A percentile compares a stretch with the other conserved stretches of the same genome.
phyloP scores from a whole-genome alignment of 1,140 invertebrate genomes.

The Planococcus citri region DNA sequence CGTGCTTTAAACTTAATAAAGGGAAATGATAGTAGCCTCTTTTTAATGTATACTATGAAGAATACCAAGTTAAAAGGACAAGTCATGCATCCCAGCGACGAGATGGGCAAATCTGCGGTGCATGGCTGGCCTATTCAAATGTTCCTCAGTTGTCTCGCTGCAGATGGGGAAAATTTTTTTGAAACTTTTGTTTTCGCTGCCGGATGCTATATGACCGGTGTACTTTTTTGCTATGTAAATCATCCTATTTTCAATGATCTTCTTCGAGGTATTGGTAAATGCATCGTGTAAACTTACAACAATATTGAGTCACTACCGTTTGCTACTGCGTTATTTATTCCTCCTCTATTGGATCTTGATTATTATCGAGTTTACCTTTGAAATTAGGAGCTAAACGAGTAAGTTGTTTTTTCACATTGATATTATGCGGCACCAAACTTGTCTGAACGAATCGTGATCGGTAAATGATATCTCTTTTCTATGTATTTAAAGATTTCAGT shows the following conservation, averaged over 20 bases:
- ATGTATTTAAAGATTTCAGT: background rate
- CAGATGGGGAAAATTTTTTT: background rate
- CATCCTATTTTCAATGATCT: background rate
- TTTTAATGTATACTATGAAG: background rate
- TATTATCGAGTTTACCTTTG: slow-evolving; percentile 1
- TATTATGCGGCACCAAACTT: background rate
- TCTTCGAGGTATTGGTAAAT: background rate
- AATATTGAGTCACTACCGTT: background rate
- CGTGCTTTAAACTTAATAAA: slow-evolving; percentile 17
- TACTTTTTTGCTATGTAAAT: background rate
- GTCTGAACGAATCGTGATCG: slow-evolving; percentile 14
- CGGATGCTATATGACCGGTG: background rate
- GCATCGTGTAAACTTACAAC: background rate
- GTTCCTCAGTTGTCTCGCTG: too few relatives aligned
- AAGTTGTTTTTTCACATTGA: slow-evolving; percentile 12
- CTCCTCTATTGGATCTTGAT: background rate
- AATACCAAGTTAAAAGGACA: background rate
- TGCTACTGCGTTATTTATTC: background rate
- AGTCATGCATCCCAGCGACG: background rate
- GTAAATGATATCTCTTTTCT: slow-evolving; percentile 18
- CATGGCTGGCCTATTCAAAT: too few relatives aligned
- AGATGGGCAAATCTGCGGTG: background rate
- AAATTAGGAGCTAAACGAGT: slow-evolving; percentile 13
- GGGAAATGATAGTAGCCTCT: slow-evolving; percentile 2
- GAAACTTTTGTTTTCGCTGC: background rate